Percentiles rank a stretch among this genome's conserved stretches.
Evolutionary conservation across 2,113 vertebrate genomes (phyloP).

Genomic region (Aphyosemion australe): DNA sequence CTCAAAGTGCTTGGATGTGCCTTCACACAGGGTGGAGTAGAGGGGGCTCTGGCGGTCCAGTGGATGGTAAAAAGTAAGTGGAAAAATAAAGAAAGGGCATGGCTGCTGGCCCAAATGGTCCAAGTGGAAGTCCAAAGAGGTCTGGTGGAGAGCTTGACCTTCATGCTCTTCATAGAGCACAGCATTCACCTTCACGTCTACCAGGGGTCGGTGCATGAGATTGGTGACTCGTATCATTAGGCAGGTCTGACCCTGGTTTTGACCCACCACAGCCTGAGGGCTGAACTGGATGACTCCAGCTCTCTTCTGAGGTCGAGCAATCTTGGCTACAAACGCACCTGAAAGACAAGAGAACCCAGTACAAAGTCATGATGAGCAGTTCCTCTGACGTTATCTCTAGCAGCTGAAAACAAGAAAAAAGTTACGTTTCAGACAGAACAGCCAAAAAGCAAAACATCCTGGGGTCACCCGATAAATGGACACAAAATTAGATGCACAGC

Average conservation of each 20-base stretch:
- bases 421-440: too few relatives aligned
- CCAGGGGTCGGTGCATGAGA: conserved; percentile 86
- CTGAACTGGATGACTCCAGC: conserved; percentile 92
- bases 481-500: too few relatives aligned
- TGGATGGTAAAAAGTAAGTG: conserved; percentile 89
- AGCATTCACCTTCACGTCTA: conserved; percentile 86
- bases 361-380: neutral
- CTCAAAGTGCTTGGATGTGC: conserved; percentile 85
- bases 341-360: conserved; percentile 20
- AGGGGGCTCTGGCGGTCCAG: conserved; percentile 88
- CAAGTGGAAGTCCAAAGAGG: conserved; percentile 88
- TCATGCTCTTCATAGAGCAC: conserved; percentile 91
- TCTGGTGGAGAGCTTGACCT: conserved; percentile 88
- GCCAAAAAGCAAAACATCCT: too few relatives aligned
- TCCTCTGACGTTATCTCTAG: too few relatives aligned
- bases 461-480: too few relatives aligned
- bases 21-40: conserved; percentile 82
- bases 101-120: conserved; percentile 82
- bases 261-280: conserved; percentile 84
- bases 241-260: conserved; percentile 83
- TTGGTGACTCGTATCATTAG: conserved; percentile 93
- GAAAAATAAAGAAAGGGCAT: conserved; percentile 93
- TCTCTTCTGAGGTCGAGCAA: conserved; percentile 93
- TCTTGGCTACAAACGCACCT: conserved; percentile 99
- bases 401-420: too few relatives aligned